Conservation (phyloP, 2,113 vertebrate genomes). For the Oenanthe oenanthe region DNA sequence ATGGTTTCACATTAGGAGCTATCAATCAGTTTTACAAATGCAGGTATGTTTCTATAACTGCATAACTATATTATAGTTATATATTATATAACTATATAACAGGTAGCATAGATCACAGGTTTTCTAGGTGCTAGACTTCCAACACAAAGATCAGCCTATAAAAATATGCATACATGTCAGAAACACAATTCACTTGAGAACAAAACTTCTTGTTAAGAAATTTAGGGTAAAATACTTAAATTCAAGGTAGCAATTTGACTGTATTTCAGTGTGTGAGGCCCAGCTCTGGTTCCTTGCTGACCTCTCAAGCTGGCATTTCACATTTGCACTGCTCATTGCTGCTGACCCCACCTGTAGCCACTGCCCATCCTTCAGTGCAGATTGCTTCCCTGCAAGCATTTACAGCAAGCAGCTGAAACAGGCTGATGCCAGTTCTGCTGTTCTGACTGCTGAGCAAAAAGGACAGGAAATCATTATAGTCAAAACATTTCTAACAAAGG, state of each 20-base stretch:
- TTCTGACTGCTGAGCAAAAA: slow-evolving; percentile 79
- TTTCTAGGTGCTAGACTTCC: not conserved
- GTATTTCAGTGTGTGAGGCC: not conserved
- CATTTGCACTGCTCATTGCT: not conserved
- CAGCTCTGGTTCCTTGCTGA: not conserved
- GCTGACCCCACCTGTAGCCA: not conserved
- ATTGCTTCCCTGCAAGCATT: slow-evolving; percentile 77
- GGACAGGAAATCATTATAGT: slow-evolving; percentile 94
- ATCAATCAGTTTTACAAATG: not conserved
- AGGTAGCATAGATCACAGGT: not conserved
- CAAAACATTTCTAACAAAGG: slow-evolving; percentile 89
- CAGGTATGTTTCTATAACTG: not conserved
- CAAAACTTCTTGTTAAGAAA: not conserved
- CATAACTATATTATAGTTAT: too few relatives aligned
- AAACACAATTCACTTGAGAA: not conserved
- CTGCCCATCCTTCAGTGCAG: slow-evolving; percentile 17
- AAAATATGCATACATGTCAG: not conserved
- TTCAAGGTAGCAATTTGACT: not conserved
- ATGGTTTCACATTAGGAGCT: not conserved
- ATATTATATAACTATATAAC: not conserved
- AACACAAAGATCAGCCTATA: not conserved
- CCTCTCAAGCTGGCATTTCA: not conserved
- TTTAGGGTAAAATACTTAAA: not conserved
- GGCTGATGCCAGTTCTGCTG: slow-evolving; percentile 71
- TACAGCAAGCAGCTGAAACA: slow-evolving; percentile 74